These are phyloP conservation scores for Myathropa florea DNA, from an alignment of 2,888 invertebrate genomes.

Conservation along the genomic window DNA sequence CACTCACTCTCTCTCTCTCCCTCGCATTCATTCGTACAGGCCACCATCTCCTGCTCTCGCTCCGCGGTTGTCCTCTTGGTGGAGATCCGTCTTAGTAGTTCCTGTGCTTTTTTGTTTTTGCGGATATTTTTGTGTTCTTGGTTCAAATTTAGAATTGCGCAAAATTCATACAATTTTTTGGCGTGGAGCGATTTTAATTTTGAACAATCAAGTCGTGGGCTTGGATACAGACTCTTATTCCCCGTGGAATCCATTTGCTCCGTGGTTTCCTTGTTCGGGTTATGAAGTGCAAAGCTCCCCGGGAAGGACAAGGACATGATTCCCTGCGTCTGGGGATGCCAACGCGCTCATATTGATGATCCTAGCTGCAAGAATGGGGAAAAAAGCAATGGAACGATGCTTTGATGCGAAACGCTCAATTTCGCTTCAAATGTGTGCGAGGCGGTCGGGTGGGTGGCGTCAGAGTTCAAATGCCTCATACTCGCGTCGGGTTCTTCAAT, in stretches of 20 bases:
- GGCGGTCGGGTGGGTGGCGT: slow-evolving; percentile 10
- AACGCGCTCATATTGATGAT: neutral
- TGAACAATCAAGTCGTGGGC: neutral
- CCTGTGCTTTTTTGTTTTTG: neutral
- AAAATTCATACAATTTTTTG: slow-evolving; percentile 29
- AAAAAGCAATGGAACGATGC: neutral
- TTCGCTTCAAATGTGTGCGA: slow-evolving; percentile 39
- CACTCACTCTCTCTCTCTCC: slow-evolving; percentile 38
- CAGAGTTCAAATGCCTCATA: slow-evolving; percentile 64
- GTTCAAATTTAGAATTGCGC: slow-evolving; percentile 29
- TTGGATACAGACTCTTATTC: neutral
- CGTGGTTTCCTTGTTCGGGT: no score
- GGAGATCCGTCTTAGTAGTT: neutral
- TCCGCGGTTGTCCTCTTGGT: neutral
- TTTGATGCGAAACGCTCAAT: slow-evolving; percentile 51
- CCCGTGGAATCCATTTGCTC: neutral
- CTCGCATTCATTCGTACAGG: neutral
- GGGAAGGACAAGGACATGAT: neutral
- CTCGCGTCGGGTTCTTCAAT: slow-evolving; percentile 50
- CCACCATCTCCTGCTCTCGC: neutral
- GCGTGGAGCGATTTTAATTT: neutral
- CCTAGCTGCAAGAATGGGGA: slow-evolving; percentile 5
- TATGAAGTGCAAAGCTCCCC: no score
- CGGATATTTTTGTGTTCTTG: neutral
- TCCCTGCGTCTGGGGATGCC: neutral